phyloP scores from a whole-genome alignment of 1,140 invertebrate species.

The Schlechtendalia chinensis region DNA sequence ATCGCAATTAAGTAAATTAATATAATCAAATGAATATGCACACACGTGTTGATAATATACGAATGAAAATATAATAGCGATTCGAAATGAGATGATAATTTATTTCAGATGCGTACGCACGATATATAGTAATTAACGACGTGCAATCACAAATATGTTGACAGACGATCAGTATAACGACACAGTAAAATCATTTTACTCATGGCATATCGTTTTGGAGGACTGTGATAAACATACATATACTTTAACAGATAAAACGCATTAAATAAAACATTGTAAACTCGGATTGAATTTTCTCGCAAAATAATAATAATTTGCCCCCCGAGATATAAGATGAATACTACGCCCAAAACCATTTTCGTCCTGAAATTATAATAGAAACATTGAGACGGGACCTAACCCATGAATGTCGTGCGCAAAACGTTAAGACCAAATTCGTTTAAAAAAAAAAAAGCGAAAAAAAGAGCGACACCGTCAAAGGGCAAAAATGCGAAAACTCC shows the following conservation, averaged over 20 bases:
- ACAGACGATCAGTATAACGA: neutral
- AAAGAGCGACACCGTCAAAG: constrained; percentile 15
- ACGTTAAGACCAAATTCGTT: too few relatives aligned
- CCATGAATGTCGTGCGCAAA: too few relatives aligned
- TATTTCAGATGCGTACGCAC: neutral
- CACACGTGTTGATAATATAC: neutral
- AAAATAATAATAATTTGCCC: too few relatives aligned
- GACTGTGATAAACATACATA: too few relatives aligned
- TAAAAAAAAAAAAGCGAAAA: neutral
- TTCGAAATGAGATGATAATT: neutral
- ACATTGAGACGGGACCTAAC: too few relatives aligned
- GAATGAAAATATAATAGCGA: neutral
- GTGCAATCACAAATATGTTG: neutral
- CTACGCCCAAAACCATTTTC: too few relatives aligned
- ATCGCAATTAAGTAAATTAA: neutral
- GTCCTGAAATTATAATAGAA: too few relatives aligned
- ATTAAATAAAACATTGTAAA: too few relatives aligned
- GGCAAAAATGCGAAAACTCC: constrained; percentile 32
- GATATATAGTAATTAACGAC: neutral
- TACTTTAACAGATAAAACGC: too few relatives aligned
- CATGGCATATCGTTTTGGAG: too few relatives aligned
- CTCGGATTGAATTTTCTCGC: too few relatives aligned
- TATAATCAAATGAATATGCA: neutral
- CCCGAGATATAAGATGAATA: too few relatives aligned
- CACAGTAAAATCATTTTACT: neutral